phyloP scores from a whole-genome alignment of 2,797 vertebrate species.

The Poeciliopsis presidionis region DNA sequence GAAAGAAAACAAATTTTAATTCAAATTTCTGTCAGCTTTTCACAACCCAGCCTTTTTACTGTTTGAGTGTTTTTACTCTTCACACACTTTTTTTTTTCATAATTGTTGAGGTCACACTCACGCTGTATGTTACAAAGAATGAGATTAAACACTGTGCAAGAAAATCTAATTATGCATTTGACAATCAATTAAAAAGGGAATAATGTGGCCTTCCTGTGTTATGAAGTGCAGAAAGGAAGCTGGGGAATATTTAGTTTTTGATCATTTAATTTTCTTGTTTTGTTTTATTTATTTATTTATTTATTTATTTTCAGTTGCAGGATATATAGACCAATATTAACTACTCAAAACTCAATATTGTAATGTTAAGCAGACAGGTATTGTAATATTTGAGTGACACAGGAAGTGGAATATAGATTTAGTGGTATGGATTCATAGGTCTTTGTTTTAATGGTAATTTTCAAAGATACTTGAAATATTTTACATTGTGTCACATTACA shows the following conservation, averaged over 20 bases:
- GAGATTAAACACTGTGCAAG: constrained; percentile 86
- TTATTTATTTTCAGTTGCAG: constrained; percentile 44
- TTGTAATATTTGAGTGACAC: neutral
- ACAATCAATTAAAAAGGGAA: constrained; percentile 70
- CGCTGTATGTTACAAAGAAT: constrained; percentile 86
- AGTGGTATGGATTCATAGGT: neutral
- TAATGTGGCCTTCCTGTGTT: constrained; percentile 69
- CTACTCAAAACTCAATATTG: constrained; percentile 49
- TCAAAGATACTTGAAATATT: neutral
- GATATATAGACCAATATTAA: constrained; percentile 24
- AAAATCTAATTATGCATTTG: constrained; percentile 89
- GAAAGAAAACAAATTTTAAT: constrained; percentile 89
- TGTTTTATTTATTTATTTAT: constrained; percentile 51
- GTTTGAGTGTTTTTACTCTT: constrained; percentile 70
- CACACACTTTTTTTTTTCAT: constrained; percentile 88
- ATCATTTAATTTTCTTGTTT: constrained; percentile 46
- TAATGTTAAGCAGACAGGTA: neutral
- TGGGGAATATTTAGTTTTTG: constrained; percentile 62
- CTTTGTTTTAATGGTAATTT: neutral
- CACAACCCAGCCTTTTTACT: constrained; percentile 77
- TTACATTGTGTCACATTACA: neutral
- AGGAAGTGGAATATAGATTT: constrained; percentile 4
- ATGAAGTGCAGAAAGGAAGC: constrained; percentile 58
- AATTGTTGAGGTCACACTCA: constrained; percentile 87
- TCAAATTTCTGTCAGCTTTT: constrained; percentile 64